Conservation (phyloP, 1,140 invertebrate species). For the Ceratosolen fusciceps region DNA sequence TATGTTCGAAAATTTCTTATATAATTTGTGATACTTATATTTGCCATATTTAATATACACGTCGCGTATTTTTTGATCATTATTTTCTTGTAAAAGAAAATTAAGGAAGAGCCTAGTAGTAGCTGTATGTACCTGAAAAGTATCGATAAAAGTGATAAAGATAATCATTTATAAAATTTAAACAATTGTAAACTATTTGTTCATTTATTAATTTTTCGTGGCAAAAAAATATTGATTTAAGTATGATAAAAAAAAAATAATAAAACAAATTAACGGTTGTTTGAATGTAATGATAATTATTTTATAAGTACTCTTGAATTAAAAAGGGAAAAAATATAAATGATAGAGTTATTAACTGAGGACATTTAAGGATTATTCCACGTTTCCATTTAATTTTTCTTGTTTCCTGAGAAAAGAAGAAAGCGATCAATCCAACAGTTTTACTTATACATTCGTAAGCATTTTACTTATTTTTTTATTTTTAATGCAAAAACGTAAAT, state of each 20-base stretch:
- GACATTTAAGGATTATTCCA: slow-evolving; percentile 36
- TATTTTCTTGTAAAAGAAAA: slow-evolving; percentile 42
- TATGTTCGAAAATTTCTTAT: slow-evolving; percentile 39
- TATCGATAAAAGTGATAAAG: slow-evolving; percentile 41
- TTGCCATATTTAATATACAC: slow-evolving; percentile 44
- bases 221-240: slow-evolving; percentile 37
- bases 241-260: slow-evolving; percentile 37
- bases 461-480: slow-evolving; percentile 21
- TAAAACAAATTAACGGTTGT: slow-evolving; percentile 43
- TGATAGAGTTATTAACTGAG: slow-evolving; percentile 31
- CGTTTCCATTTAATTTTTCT: slow-evolving; percentile 35
- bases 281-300: slow-evolving; percentile 48
- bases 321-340: slow-evolving; percentile 41
- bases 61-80: slow-evolving; percentile 48
- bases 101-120: slow-evolving; percentile 48
- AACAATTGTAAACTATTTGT: slow-evolving; percentile 23
- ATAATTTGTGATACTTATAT: slow-evolving; percentile 42
- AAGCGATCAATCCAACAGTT: slow-evolving; percentile 5
- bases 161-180: slow-evolving; percentile 31
- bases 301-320: slow-evolving; percentile 43
- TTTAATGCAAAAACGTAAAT: not conserved
- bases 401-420: slow-evolving; percentile 11
- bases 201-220: slow-evolving; percentile 37
- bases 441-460: slow-evolving; percentile 15
- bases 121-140: slow-evolving; percentile 50